These are phyloP conservation scores for Drosophila albomicans DNA, from an alignment of 1,140 invertebrate genomes.

Conservation along the genomic window DNA sequence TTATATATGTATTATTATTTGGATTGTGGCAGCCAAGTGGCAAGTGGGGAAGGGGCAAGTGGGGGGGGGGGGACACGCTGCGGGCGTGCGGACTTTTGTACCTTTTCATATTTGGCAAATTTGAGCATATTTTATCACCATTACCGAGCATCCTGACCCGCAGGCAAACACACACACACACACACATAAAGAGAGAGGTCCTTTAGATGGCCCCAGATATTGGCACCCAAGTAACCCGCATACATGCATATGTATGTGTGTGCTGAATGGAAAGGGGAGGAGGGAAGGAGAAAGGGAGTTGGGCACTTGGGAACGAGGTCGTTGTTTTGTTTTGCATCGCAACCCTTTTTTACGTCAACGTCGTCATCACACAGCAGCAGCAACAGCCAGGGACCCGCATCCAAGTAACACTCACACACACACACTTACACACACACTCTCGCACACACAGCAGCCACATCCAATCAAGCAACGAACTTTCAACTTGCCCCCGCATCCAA, in stretches of 20 bases:
- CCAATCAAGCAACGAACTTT: conserved; percentile 69
- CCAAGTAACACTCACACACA: conserved; percentile 17
- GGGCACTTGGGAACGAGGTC: conserved; percentile 16
- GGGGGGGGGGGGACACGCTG: conserved; percentile 16
- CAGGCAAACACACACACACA: conserved; percentile 50
- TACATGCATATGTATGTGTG: conserved; percentile 21
- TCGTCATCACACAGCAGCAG: conserved; percentile 29
- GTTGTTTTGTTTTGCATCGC: conserved; percentile 53
- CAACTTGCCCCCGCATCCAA: conserved; percentile 26
- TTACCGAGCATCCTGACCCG: conserved; percentile 71
- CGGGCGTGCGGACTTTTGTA: conserved; percentile 50
- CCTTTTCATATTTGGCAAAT: conserved; percentile 83
- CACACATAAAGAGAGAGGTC: conserved; percentile 20
- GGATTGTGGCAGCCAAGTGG: conserved; percentile 26
- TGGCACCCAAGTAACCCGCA: conserved; percentile 61
- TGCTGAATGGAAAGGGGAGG: conserved; percentile 7
- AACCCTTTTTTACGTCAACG: conserved; percentile 61
- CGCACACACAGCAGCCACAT: conserved; percentile 41
- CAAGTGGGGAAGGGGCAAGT: not conserved
- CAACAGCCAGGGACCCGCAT: conserved; percentile 38
- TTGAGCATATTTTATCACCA: conserved; percentile 84
- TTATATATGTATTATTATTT: conserved; percentile 49
- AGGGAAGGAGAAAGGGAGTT: not conserved
- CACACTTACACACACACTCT: conserved; percentile 8
- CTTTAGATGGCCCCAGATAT: conserved; percentile 50